Evolutionary conservation across 2,888 invertebrate genomes (phyloP).

Genomic region (Sepioteuthis lessoniana): DNA sequence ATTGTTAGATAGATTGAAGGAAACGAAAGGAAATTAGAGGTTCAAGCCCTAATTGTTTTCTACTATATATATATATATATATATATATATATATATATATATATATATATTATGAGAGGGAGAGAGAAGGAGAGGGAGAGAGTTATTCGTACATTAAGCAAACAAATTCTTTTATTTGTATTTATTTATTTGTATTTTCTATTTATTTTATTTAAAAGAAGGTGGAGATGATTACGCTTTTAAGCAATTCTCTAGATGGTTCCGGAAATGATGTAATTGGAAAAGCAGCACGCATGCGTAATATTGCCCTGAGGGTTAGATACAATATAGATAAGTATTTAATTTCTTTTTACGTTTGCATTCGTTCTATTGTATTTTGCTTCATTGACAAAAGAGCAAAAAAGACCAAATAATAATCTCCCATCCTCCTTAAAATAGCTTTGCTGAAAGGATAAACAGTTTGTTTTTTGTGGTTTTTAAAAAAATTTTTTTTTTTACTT

Average conservation of each 20-base stretch:
- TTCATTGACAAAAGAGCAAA: not conserved
- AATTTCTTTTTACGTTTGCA: not conserved
- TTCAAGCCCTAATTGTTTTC: too few species aligned
- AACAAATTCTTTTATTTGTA: too few species aligned
- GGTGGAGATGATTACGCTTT: not conserved
- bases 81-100: too few species aligned
- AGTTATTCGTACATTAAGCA: too few species aligned
- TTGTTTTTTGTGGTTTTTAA: too few species aligned
- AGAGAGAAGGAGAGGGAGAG: too few species aligned
- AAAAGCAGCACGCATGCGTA: not conserved
- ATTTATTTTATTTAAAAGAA: not conserved
- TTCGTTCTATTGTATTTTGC: not conserved
- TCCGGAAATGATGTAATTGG: not conserved
- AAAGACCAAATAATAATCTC: not conserved
- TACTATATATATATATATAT: too few species aligned
- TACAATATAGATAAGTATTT: not conserved
- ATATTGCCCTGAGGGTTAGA: not conserved
- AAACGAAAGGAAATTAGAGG: too few species aligned
- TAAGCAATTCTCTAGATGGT: not conserved
- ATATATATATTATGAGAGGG: too few species aligned
- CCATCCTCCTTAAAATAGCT: not conserved
- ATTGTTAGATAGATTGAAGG: too few species aligned
- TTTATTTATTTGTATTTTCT: not conserved
- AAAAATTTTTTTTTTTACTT: too few species aligned
- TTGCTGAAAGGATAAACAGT: not conserved